Conservation (phyloP, 2,113 vertebrate genomes). For the Raja brachyura region DNA sequence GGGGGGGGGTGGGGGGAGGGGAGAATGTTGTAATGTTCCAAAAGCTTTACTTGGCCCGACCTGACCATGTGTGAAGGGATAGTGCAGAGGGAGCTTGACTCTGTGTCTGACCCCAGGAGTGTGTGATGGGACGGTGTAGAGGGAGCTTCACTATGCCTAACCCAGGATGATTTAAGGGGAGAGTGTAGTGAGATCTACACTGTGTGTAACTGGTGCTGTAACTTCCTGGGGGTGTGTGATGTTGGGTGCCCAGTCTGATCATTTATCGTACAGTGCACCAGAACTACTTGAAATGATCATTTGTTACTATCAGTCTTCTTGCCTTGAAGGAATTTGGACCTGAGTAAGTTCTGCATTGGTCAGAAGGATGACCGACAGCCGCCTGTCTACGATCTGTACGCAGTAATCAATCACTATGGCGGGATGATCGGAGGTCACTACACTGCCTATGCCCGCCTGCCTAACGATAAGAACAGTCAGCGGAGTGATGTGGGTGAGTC, state of each 20-base stretch:
- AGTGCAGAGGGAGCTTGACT: too few relatives aligned
- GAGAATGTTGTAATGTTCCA: neutral
- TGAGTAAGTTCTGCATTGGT: constrained; percentile 95
- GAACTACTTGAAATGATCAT: neutral
- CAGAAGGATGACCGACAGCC: constrained; percentile 88
- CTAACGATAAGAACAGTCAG: constrained; percentile 92
- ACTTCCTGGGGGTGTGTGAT: neutral
- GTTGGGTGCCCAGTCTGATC: neutral
- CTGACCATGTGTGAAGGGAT: too few relatives aligned
- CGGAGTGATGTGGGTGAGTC: constrained; percentile 90
- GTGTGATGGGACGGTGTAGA: too few relatives aligned
- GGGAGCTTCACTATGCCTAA: neutral
- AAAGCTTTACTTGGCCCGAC: neutral
- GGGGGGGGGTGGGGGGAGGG: too few relatives aligned
- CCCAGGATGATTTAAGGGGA: neutral
- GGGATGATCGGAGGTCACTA: constrained; percentile 99
- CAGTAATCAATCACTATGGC: constrained; percentile 96
- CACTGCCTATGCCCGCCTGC: constrained; percentile 85
- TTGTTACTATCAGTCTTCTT: neutral
- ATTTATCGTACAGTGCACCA: neutral
- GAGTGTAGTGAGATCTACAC: neutral
- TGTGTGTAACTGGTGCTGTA: neutral
- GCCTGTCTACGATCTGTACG: constrained; percentile 89
- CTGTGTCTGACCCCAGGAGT: too few relatives aligned
- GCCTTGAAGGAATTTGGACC: constrained; percentile 74